Evolutionary conservation across 2,113 vertebrate genomes (phyloP), one percentile per base, ranked within the genome.

Genomic region (Vanacampus margaritifer): DNA sequence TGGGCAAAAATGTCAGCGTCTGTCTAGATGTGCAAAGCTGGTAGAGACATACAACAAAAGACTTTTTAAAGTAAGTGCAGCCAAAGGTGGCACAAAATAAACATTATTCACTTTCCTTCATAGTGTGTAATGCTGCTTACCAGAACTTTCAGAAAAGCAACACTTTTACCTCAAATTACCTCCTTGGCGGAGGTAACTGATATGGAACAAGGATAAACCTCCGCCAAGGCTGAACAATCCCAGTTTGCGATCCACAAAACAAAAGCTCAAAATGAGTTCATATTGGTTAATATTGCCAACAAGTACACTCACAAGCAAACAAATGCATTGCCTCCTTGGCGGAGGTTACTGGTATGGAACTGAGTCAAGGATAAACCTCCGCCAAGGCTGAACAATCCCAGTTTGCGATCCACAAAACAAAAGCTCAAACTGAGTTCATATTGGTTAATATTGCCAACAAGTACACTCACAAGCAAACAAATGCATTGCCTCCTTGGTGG

Each of bases 331-430:
- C 46, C 5, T 19, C 17, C 12, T 54, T 54, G 51, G 11, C 14
- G 11, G 51, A 54, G 51, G 51, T 54, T 14, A 26, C 24, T 54
- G 4, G 51, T 54, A 13, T 54, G 23, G 23, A 23, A 14, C 12
- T n/a, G n/a, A n/a, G n/a, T n/a, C n/a, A 67, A 41, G 75, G 68
- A 71, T 68, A 73, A 62, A 82, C 58, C 69, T 79, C 68, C 73
- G 48, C 71, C 45, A 50, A 46, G 68, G 51, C 4, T 41, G 39
- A 41, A 41, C 39, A 41, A 41, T 41, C 39, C 12, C 39, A 41
- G 10, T 41, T 41, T 41, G 39, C 10, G 11, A 41, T 41, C 11
- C 39, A 41, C 39, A 41, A 41, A 7, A 13, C 39, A 41, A 13
- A 41, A 2, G 39, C 3, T 41, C 39, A 41, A 41, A 41, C 11